phyloP scores from a whole-genome alignment of 2,888 invertebrate species.

The Hesperia comma region DNA sequence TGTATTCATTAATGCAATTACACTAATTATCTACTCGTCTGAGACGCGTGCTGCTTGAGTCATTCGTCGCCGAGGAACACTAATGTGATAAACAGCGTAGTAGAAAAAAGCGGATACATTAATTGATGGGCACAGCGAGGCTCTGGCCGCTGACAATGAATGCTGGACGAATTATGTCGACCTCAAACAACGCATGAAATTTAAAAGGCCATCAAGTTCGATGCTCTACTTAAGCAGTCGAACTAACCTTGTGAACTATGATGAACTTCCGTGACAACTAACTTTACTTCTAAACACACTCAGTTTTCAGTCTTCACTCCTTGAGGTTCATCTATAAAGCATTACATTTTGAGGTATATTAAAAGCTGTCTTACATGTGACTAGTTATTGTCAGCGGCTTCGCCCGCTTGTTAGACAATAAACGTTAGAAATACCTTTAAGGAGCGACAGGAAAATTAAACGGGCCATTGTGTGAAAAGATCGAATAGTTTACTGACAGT shows the following conservation, averaged over 20 bases:
- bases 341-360: no score
- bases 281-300: constrained; percentile 5
- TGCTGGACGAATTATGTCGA: constrained; percentile 39
- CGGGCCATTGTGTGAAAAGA: no score
- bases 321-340: not conserved
- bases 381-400: no score
- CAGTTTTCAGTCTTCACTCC: not conserved
- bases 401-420: no score
- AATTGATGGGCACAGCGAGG: constrained; percentile 75
- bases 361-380: no score
- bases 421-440: no score
- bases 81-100: constrained; percentile 74
- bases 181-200: constrained; percentile 35
- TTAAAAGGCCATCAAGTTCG: constrained; percentile 24
- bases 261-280: constrained; percentile 17
- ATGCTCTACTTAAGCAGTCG: constrained; percentile 13
- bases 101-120: constrained; percentile 80
- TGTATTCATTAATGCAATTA: constrained; percentile 55
- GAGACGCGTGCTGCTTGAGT: constrained; percentile 68
- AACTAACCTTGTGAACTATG: constrained; percentile 26
- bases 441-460: no score
- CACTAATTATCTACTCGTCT: constrained; percentile 54
- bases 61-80: constrained; percentile 64
- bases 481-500: no score
- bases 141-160: constrained; percentile 61